Evolutionary conservation across 2,888 invertebrate species (phyloP).

Genomic region (Aporophyla nigra): DNA sequence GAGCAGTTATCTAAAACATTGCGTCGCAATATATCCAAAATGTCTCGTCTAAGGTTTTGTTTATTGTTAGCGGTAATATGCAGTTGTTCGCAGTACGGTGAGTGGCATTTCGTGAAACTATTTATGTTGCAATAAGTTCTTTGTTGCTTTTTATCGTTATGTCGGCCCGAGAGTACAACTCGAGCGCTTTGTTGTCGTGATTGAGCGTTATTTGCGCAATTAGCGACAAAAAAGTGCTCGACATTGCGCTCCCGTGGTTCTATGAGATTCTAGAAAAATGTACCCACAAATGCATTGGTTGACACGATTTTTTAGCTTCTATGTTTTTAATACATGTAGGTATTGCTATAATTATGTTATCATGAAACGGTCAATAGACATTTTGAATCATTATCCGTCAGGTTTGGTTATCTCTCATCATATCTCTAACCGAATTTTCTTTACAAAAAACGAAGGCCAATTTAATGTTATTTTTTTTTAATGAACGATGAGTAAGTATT

Average conservation of each 20-base stretch:
- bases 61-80: conserved; percentile 80
- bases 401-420: conserved; percentile 17
- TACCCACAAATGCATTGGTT: conserved; percentile 46
- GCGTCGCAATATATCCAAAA: conserved; percentile 70
- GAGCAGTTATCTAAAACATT: conserved; percentile 56
- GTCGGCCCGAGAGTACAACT: conserved; percentile 61
- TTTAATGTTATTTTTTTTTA: not conserved
- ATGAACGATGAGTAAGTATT: not conserved
- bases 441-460: not conserved
- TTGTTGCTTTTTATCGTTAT: conserved; percentile 77
- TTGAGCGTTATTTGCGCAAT: conserved; percentile 73
- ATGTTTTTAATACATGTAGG: not conserved
- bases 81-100: conserved; percentile 80
- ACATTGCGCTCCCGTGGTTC: conserved; percentile 62
- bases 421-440: conserved; percentile 1
- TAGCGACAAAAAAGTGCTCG: conserved; percentile 65
- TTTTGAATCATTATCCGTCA: conserved; percentile 27
- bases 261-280: conserved; percentile 62
- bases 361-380: conserved; percentile 20
- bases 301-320: conserved; percentile 4
- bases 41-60: conserved; percentile 80
- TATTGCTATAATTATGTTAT: conserved; percentile 17
- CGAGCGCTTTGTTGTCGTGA: conserved; percentile 70
- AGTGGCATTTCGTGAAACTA: conserved; percentile 73
- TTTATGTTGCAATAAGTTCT: conserved; percentile 72